phyloP scores from a whole-genome alignment of 2,113 vertebrate species.

The Crotalus horridus region DNA sequence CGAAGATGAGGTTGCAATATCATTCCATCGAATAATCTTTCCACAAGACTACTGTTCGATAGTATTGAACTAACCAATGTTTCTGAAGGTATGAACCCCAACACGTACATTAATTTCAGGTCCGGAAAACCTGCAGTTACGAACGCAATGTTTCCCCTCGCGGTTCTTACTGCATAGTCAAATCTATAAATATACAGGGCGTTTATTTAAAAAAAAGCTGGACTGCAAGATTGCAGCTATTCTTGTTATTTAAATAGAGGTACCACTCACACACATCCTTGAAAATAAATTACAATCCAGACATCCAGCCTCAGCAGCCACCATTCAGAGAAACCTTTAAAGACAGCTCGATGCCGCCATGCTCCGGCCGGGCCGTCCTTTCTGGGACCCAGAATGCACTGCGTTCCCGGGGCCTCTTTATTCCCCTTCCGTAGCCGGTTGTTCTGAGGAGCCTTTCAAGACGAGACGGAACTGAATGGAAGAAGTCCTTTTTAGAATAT shows the following conservation, averaged over 20 bases:
- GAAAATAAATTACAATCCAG: neutral
- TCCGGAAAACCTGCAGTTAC: neutral
- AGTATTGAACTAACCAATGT: neutral
- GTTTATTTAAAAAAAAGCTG: neutral
- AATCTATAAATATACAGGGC: neutral
- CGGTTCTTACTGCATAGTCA: neutral
- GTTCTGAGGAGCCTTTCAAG: neutral
- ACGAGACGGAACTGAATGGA: neutral
- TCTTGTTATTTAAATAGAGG: neutral
- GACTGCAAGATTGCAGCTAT: neutral
- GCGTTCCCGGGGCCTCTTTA: neutral
- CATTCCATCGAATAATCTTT: neutral
- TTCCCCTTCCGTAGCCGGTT: neutral
- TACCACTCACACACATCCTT: too few relatives aligned
- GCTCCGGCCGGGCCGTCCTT: accelerated
- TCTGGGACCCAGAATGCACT: neutral
- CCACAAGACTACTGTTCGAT: neutral
- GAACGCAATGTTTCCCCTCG: neutral
- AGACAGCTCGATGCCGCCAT: accelerated
- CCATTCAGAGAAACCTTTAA: neutral
- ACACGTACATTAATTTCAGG: neutral
- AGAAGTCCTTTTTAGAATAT: neutral
- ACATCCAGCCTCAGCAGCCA: too few relatives aligned
- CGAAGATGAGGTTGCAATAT: neutral
- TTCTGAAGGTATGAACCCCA: neutral